Conservation (phyloP, 2,797 vertebrate species). For the Poecilia velifera region DNA sequence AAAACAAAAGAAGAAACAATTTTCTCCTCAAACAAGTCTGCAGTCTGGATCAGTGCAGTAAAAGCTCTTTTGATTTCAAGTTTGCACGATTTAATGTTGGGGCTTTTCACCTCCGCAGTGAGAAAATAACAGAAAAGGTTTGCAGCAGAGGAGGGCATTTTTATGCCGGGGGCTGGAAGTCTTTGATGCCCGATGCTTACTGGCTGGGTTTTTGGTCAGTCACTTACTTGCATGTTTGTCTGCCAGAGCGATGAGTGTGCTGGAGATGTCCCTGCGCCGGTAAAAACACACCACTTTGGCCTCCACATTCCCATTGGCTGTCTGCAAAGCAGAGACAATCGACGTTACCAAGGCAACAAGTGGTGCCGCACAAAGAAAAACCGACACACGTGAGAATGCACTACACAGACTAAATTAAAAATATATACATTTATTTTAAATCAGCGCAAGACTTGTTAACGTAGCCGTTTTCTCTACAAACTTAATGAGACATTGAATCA, state of each 20-base stretch:
- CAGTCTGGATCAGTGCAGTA: neutral
- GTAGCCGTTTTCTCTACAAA: slow-evolving; percentile 49
- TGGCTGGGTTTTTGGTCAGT: slow-evolving; percentile 45
- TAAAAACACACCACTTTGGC: slow-evolving; percentile 99
- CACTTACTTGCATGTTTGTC: slow-evolving; percentile 99
- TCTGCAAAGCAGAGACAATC: slow-evolving; percentile 85
- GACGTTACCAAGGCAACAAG: slow-evolving; percentile 79
- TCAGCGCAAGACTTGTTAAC: neutral
- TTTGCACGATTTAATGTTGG: slow-evolving; percentile 22
- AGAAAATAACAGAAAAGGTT: slow-evolving; percentile 30
- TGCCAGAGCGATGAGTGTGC: slow-evolving; percentile 94
- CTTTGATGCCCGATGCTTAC: slow-evolving; percentile 8
- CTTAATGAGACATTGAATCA: slow-evolving; percentile 35
- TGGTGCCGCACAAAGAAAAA: slow-evolving; percentile 61
- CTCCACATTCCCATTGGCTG: slow-evolving; percentile 97
- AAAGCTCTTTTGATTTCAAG: slow-evolving; percentile 14
- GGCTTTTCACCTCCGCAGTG: slow-evolving; percentile 31
- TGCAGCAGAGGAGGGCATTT: neutral
- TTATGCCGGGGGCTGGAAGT: neutral
- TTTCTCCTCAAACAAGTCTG: slow-evolving; percentile 29
- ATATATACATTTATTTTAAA: neutral
- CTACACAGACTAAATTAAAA: slow-evolving; percentile 18
- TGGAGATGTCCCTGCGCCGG: slow-evolving; percentile 95
- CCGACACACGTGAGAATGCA: slow-evolving; percentile 26
- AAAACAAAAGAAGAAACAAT: slow-evolving; percentile 3